A percentile compares a stretch with the other conserved stretches of the same genome.
phyloP scores from a whole-genome alignment of 2,888 invertebrate species.

The Dryococelus australis region DNA sequence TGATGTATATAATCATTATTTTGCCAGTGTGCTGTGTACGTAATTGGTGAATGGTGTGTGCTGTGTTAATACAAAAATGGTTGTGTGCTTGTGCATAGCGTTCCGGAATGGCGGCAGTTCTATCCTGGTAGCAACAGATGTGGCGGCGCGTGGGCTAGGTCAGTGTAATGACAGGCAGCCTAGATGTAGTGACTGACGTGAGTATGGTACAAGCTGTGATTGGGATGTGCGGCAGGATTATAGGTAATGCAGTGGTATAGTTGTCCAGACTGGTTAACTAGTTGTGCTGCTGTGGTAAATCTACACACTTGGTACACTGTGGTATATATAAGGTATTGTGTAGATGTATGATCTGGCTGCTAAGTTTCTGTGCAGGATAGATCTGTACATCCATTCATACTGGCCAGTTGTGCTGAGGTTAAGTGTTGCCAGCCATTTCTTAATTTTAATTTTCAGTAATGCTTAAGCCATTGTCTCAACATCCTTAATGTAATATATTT shows the following conservation, averaged over 20 bases:
- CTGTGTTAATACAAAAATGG: too few relatives aligned
- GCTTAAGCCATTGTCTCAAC: too few relatives aligned
- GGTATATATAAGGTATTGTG: background rate
- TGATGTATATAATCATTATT: background rate
- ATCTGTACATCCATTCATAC: background rate
- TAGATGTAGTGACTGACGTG: slow-evolving; percentile 49
- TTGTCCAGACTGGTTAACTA: slow-evolving; percentile 42
- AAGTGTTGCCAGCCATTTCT: slow-evolving; percentile 3
- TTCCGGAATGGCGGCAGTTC: slow-evolving; percentile 87
- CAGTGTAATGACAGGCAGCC: slow-evolving; percentile 63
- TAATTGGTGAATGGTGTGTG: too few relatives aligned
- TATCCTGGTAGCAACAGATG: slow-evolving; percentile 96
- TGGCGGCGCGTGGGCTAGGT: slow-evolving; percentile 96
- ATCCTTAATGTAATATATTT: too few relatives aligned
- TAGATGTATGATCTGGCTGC: too few relatives aligned
- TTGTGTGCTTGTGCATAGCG: slow-evolving; percentile 61
- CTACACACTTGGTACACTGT: background rate
- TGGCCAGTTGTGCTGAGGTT: background rate
- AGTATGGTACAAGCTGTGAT: slow-evolving; percentile 17
- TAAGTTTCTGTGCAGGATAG: background rate
- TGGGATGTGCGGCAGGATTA: background rate
- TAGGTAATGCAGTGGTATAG: slow-evolving; percentile 38
- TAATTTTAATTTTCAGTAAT: background rate
- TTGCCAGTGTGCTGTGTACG: background rate
- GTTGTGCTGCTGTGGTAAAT: slow-evolving; percentile 20